These are phyloP conservation scores for Geophilus truncorum DNA, from an alignment of 2,888 invertebrate genomes.

Conservation along the genomic window DNA sequence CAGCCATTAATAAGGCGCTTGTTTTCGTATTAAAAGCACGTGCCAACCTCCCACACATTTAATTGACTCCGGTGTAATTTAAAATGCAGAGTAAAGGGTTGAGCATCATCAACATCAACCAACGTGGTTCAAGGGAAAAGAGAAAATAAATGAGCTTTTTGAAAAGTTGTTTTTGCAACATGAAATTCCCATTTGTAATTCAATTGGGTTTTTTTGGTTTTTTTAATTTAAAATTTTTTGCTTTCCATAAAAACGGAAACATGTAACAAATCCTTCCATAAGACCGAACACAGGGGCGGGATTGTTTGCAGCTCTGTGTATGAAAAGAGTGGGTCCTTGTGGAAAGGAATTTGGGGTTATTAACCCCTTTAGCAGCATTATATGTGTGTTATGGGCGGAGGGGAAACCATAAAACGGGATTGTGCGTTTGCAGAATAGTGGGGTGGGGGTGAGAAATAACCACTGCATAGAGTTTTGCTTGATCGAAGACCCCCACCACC, in stretches of 20 bases:
- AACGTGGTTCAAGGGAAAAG: background rate
- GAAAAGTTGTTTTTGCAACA: background rate
- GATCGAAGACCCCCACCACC: background rate
- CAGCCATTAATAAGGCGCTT: background rate
- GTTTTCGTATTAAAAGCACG: slow-evolving; percentile 25
- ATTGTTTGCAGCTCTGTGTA: background rate
- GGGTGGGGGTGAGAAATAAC: background rate
- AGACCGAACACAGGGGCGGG: background rate
- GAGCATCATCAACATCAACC: background rate
- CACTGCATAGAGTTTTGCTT: background rate
- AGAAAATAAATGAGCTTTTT: background rate
- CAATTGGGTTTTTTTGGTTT: background rate
- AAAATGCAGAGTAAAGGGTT: background rate
- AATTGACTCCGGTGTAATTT: background rate
- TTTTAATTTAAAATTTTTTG: background rate
- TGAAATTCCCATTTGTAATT: background rate
- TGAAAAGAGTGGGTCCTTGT: background rate
- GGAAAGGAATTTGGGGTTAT: background rate
- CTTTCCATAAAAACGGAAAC: background rate
- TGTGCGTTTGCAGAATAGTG: background rate
- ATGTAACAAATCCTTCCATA: background rate
- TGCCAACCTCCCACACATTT: background rate
- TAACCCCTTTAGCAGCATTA: background rate
- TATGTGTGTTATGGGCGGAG: background rate
- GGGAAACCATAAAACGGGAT: background rate